Conservation (phyloP, 1,140 invertebrate species). For the Lepidurus arcticus region DNA sequence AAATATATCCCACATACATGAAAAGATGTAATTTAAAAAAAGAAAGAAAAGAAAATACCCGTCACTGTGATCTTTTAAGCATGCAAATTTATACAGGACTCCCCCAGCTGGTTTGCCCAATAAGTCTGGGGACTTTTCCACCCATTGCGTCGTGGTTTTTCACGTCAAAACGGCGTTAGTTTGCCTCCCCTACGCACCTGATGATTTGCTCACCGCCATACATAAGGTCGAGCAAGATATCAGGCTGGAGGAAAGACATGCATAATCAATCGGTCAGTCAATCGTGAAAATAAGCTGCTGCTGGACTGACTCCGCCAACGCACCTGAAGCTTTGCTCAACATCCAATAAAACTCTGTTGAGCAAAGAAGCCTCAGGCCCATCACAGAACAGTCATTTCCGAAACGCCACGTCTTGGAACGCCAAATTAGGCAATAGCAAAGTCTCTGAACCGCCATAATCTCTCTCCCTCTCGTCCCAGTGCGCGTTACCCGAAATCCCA, state of each 20-base stretch:
- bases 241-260: conserved; percentile 20
- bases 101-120: not conserved
- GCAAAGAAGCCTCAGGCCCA: conserved; percentile 20
- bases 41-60: not conserved
- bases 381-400: conserved; percentile 9
- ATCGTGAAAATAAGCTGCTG: not conserved
- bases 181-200: conserved; percentile 16
- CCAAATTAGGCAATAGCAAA: not conserved
- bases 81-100: conserved; percentile 9
- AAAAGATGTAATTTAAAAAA: not conserved
- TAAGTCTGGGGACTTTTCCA: not conserved
- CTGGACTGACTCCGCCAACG: conserved; percentile 20
- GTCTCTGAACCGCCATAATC: not conserved
- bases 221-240: conserved; percentile 21
- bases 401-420: not conserved
- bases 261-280: not conserved
- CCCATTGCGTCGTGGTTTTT: not conserved
- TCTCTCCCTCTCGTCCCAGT: not conserved
- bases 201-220: conserved; percentile 21
- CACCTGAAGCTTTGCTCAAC: conserved; percentile 21
- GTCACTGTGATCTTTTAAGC: not conserved
- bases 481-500: not conserved
- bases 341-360: conserved; percentile 1
- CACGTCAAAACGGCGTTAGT: not conserved
- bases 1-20: no score